Base-by-base conservation (phyloP, 2,888 invertebrate species). In the Trissolcus japonicus region DNA sequence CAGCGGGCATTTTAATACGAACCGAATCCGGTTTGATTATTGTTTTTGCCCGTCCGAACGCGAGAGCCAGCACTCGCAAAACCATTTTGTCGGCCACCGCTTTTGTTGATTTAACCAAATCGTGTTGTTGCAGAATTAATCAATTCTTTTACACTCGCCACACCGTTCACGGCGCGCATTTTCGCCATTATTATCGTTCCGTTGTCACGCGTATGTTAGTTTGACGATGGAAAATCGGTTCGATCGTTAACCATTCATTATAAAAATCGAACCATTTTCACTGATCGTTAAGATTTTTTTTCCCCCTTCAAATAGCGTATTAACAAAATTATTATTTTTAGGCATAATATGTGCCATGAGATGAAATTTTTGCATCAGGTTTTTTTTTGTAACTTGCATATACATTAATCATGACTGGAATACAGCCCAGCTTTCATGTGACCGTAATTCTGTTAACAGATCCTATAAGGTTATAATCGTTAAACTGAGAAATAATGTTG, bases 11-110 rank as follows among this genome's bases (percentile, higher is more conserved):
- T 76, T 76, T 72, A 76, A 76, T 76, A 62, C 76, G 41, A 71
- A 41, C 72, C 67, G 67, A 62, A 76, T 76, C 76, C 71, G 76
- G 76, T 76, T 76, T 72, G 71, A 72, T 76, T 61, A 76, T 76
- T 72, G 71, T 71, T 67, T 72, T 69, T 61, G 69, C 48, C 60
- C 48, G 50, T 46, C 21, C 17, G n/a, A 41, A 56, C 25, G 50
- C 13, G 60, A 29, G 51, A 50, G 35, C 14, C 35, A n/a, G 55
- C 62, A 60, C 60, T 43, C 41, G 48, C 65, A 65, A 71, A 62
- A 50, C 62, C 29, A 71, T 62, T 56, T 51, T 57, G 63, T 21
- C 43, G 59, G 35, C 29, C 46, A 29, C 46, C n/a, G 21, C 48
- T 66, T 61, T 62, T 66, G 56, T 61, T 67, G 51, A 51, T 48